phyloP scores from a whole-genome alignment of 2,888 invertebrate species.

The Lomographa bimaculata region DNA sequence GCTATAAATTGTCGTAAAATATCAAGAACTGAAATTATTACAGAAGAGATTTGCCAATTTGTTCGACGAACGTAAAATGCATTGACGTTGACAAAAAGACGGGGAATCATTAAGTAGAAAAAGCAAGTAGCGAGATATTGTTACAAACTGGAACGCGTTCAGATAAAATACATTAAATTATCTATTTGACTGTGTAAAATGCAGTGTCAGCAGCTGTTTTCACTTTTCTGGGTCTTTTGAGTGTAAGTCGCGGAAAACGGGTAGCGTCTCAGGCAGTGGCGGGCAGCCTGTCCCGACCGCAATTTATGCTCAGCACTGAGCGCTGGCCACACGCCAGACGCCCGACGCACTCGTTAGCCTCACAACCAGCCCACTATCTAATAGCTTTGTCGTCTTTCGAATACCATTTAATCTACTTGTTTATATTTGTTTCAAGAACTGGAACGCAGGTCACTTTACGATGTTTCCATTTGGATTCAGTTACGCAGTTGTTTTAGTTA shows the following conservation, averaged over 20 bases:
- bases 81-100: conserved; percentile 11
- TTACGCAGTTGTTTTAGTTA: conserved; percentile 19
- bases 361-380: conserved; percentile 56
- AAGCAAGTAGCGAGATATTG: conserved; percentile 6
- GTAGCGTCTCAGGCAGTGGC: conserved; percentile 20
- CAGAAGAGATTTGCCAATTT: conserved; percentile 9
- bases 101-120: conserved; percentile 3
- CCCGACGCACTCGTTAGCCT: conserved; percentile 65
- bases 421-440: conserved; percentile 53
- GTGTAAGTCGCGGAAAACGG: conserved; percentile 32
- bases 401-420: conserved; percentile 63
- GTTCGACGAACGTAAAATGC: conserved; percentile 20
- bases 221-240: conserved; percentile 43
- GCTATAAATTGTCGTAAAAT: conserved; percentile 25
- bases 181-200: conserved; percentile 27
- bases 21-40: conserved; percentile 18
- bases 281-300: conserved; percentile 44
- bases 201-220: conserved; percentile 47
- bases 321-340: conserved; percentile 61
- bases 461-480: conserved; percentile 33
- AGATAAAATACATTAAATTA: conserved; percentile 12
- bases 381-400: conserved; percentile 67
- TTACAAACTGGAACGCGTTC: conserved; percentile 16
- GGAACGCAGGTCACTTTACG: conserved; percentile 43
- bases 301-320: conserved; percentile 53